These are phyloP conservation scores for Ceraclea dissimilis DNA, from an alignment of 2,888 invertebrate species.

Conservation along the genomic window DNA sequence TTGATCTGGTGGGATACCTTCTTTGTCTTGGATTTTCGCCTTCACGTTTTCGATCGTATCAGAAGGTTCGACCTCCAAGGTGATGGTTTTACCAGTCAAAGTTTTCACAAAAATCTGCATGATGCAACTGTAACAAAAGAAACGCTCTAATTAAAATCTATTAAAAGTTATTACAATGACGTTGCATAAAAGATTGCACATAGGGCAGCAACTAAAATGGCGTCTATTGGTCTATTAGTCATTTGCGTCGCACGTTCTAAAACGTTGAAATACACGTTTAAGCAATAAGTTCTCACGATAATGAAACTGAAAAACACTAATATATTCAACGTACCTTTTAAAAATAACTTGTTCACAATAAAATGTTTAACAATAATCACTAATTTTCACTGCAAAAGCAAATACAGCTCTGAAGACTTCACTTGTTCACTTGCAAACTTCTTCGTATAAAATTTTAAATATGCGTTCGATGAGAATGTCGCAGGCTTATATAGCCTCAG, in stretches of 20 bases:
- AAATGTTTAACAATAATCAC: background rate
- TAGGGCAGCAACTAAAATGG: too few relatives aligned
- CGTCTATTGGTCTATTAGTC: too few relatives aligned
- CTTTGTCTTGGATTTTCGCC: slow-evolving; percentile 48
- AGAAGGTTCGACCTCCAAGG: slow-evolving; percentile 43
- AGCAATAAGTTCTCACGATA: too few relatives aligned
- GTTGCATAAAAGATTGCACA: too few relatives aligned
- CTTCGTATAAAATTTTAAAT: too few relatives aligned
- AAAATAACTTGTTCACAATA: too few relatives aligned
- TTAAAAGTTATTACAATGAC: slow-evolving; percentile 27
- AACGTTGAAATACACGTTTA: too few relatives aligned
- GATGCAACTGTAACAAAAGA: slow-evolving; percentile 32
- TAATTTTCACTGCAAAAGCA: background rate
- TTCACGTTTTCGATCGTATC: slow-evolving; percentile 51
- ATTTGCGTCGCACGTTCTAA: too few relatives aligned
- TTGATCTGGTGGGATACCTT: slow-evolving; percentile 66
- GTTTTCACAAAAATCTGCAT: slow-evolving; percentile 58
- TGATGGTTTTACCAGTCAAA: slow-evolving; percentile 52
- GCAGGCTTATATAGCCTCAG: too few relatives aligned
- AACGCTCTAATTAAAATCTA: background rate
- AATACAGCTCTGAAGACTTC: slow-evolving; percentile 1
- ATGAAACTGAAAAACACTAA: too few relatives aligned
- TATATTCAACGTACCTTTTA: too few relatives aligned
- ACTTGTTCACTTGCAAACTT: slow-evolving; percentile 23
- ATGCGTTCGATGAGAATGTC: too few relatives aligned